phyloP scores from a whole-genome alignment of 2,888 invertebrate genomes.

The Timema podura region DNA sequence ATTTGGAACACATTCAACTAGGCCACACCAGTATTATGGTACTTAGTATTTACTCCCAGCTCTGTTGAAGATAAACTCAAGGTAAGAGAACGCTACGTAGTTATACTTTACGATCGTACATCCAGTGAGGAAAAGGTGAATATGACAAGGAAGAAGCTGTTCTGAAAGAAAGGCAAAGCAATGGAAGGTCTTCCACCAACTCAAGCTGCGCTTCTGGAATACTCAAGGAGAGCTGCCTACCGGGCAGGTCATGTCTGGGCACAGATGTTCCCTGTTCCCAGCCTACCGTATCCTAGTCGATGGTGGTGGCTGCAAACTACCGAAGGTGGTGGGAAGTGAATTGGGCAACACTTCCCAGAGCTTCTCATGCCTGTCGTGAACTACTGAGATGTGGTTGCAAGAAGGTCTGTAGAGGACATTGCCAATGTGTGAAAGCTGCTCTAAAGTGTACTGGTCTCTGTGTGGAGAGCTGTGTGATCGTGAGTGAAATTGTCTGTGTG shows the following conservation, averaged over 20 bases:
- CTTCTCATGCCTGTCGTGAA: not conserved
- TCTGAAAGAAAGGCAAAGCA: not conserved
- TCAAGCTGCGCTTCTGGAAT: not conserved
- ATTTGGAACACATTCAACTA: conserved; percentile 6
- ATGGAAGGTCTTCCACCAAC: conserved; percentile 3
- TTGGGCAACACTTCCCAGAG: not conserved
- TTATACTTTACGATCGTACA: conserved; percentile 1
- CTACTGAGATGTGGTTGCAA: not conserved
- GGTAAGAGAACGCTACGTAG: not conserved
- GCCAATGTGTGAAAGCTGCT: not conserved
- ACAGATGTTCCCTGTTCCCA: not conserved
- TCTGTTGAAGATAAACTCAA: not conserved
- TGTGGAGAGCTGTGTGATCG: not conserved
- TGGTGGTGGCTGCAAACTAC: conserved; percentile 1
- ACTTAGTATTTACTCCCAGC: not conserved
- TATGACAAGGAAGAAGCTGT: not conserved
- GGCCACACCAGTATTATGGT: not conserved
- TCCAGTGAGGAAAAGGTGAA: not conserved
- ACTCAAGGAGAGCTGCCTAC: not conserved
- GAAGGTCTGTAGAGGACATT: not conserved
- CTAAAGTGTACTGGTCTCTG: not conserved
- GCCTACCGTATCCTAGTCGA: not conserved
- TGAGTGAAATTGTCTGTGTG: not conserved
- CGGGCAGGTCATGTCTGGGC: not conserved
- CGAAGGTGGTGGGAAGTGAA: not conserved